Base-by-base conservation (phyloP, 1,140 invertebrate species). In the Pachypeltis micranthus region DNA sequence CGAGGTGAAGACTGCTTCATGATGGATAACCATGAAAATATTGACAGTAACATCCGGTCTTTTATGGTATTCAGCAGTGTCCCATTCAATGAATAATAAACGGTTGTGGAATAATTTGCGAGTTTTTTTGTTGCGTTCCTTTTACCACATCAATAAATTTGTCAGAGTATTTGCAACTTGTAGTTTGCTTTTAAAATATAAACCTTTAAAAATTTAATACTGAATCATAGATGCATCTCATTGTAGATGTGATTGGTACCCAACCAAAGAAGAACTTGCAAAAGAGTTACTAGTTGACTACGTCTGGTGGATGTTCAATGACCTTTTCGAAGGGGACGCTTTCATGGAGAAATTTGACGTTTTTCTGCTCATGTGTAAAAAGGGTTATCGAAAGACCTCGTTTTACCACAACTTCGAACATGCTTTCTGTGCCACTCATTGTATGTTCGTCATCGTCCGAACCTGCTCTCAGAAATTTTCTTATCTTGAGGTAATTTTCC, bases 351-450 rank as follows among this genome's bases (percentile, higher is more conserved):
- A 59, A 16, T 59, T 72, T 28, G 68, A 69, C 21, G 63, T 71
- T 59, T 81, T 81, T 66, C 70, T 77, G 2, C 65, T 81, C 2
- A 76, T 78, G 4, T 72, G 79, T 0, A 70, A 77, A 25, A 72
- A 74, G 56, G 75, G 75, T 29, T 82, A 82, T 67, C 59, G 71
- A 66, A 67, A 69, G 47, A 80, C 78, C 64, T 77, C 79, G 0
- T 51, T 21, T 10, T 82, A 81, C 66, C 81, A 82, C 66, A 81
- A 81, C 69, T 79, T 79, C 2, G 76, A 80, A 28, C 81, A 82
- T 65, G 80, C 78, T 2, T 81, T 82, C 67, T 77, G 73, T 54
- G 79, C 81, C 54, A 75, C 75, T 0, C 81, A 82, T 69, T 79
- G 77, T 27, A 78, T 81, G 76, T 81, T 74, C 61, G 73, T 79